Evolutionary conservation across 2,113 vertebrate species (phyloP).

Genomic region (Rattus norvegicus): DNA sequence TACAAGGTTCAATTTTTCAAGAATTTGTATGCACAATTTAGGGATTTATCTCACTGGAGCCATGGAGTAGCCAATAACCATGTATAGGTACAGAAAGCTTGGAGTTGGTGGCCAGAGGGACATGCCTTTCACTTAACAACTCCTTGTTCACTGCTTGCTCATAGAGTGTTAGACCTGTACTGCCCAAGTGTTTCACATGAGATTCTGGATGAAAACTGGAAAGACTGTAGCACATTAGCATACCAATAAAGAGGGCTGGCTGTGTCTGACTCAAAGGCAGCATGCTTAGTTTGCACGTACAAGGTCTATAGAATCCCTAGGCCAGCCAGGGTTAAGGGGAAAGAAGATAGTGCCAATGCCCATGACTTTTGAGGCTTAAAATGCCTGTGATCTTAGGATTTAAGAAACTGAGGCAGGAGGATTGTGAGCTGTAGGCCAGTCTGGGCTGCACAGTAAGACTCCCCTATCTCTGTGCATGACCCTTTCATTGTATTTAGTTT

Average conservation of each 20-base stretch:
- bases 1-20: too few relatives aligned
- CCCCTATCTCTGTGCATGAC: background rate
- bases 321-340: background rate
- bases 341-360: background rate
- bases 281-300: background rate
- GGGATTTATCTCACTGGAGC: background rate
- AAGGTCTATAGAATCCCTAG: background rate
- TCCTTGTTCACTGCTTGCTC: background rate
- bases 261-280: background rate
- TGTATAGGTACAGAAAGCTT: background rate
- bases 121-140: background rate
- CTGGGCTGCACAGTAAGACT: background rate
- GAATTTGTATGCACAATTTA: background rate
- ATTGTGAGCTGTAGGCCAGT: background rate
- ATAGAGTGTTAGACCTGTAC: background rate
- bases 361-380: background rate
- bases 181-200: background rate
- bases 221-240: background rate
- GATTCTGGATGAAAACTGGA: conserved; percentile 25
- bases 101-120: background rate
- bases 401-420: background rate
- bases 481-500: background rate
- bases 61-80: background rate
- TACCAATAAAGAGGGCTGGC: background rate
- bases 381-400: background rate